Evolutionary conservation across 2,113 vertebrate species (phyloP), one percentile per base, ranked within the genome.

Genomic region (Aegotheles bennettii): DNA sequence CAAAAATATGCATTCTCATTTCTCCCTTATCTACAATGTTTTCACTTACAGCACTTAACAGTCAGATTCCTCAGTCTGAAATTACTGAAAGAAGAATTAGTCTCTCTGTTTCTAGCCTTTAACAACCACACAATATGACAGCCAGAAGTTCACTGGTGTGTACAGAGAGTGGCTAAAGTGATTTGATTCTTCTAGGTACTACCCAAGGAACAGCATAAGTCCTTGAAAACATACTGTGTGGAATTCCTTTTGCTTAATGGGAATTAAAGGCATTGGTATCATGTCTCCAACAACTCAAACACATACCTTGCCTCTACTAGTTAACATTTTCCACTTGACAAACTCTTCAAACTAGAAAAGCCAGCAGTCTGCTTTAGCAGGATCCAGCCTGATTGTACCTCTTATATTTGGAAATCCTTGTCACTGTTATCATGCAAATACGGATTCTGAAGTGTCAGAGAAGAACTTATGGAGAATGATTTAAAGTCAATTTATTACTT

Each of bases 401-500:
- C 40, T 67, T 40, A 19, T 18, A 25, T 83, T 69, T 80, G 61
- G 51, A 94, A 97, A 90, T 83, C 17, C 40, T 92, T 91, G 23
- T 42, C 83, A 86, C n/a, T 77, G 10, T 93, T 92, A 82, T 63
- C 43, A 70, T 53, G 31, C 11, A 91, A 94, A 83, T 63, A 36
- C 20, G 59, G 53, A 95, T 93, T 56, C 86, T 95, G 13, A 75
- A 69, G 40, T 82, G 50, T 81, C 89, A 74, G 53, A 65, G 51
- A 80, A 84, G 53, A 75, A 86, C 33, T 84, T 80, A 73, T 16
- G 16, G 45, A 91, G 96, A 96, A 95, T 93, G 8, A 94, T 75
- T 95, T 71, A 64, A 96, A 83, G 21, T 29, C 4, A 87, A 90
- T 95, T 60, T 40, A 93, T 92, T 88, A 64, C 26, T 83, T 94